Evolutionary conservation across 2,113 vertebrate genomes (phyloP), one percentile per base, ranked within the genome.

Genomic region (Mixornis gularis): DNA sequence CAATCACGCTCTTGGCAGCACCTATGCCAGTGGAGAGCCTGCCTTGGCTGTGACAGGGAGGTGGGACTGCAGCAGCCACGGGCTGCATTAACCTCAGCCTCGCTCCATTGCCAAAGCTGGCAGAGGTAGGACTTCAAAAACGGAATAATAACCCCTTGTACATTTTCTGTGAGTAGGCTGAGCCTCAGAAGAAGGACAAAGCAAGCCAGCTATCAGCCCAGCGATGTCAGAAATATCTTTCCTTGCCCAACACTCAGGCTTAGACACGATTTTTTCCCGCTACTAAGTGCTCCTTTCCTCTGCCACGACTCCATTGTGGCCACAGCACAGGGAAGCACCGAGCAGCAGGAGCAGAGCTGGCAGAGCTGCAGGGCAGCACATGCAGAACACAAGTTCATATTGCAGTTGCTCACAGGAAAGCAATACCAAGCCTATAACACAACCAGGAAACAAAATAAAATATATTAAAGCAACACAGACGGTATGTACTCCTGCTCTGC

Each of bases 301-400:
- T 70, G 48, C 56, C 44, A 63, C 2, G 3, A 41, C 34, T 51
- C 64, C 3, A 0, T 0, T 36, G 68, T 1, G 8, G 38, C 25
- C 20, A 5, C 1, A 1, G 55, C 32, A 18, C 8, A 4, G n/a
- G 15, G 36, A 65, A 60, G 73, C 63, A 72, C 17, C 3, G 1
- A 56, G 82, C 74, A 74, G 86, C 48, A 83, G 76, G 49, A 66
- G 16, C 43, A 74, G 32, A 55, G 66, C 48, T 74, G 69, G 58
- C 10, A 15, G 41, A 81, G 84, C 62, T 51, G 59, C n/a, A 89
- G 36, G 58, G 73, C 27, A 69, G 64, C 38, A 60, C 36, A 3
- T 0, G 2, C 38, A 66, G 46, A 83, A 69, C 25, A 79, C 8
- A 34, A 41, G 24, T 41, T 79, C 48, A 53, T 36, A 49, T 4